These are phyloP conservation scores for Oenanthe melanoleuca DNA, from an alignment of 2,113 vertebrate genomes.

Conservation along the genomic window DNA sequence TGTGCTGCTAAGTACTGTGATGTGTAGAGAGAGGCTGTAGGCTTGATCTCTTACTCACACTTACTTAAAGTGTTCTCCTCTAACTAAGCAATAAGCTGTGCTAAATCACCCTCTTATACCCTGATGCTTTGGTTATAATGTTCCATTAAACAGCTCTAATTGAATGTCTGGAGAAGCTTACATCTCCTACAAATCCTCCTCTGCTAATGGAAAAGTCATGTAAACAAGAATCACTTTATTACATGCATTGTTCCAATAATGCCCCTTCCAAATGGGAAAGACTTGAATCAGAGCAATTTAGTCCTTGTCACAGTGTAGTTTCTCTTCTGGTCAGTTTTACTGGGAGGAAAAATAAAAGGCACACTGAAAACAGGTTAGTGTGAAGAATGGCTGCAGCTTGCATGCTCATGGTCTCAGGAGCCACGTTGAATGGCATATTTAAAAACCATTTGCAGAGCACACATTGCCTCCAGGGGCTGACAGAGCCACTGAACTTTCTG, in stretches of 20 bases:
- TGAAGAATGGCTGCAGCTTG: neutral
- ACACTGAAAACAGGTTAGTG: neutral
- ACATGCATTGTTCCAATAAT: neutral
- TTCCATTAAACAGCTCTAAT: constrained; percentile 52
- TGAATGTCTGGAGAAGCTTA: constrained; percentile 50
- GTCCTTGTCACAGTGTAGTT: neutral
- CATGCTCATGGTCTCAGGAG: neutral
- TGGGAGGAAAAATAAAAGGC: neutral
- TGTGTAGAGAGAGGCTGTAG: neutral
- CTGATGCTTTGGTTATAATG: constrained; percentile 28
- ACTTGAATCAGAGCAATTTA: constrained; percentile 36
- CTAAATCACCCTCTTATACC: constrained; percentile 44
- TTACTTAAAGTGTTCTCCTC: neutral
- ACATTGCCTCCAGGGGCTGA: rapidly evolving
- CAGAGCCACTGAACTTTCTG: neutral
- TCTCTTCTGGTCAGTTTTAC: constrained; percentile 3
- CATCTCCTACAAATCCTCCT: constrained; percentile 27
- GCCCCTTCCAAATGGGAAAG: neutral
- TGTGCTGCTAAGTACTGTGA: neutral
- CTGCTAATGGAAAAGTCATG: constrained; percentile 14
- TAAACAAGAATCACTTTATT: constrained; percentile 42
- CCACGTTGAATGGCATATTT: neutral
- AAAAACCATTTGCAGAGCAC: neutral
- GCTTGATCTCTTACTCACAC: neutral
- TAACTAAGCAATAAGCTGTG: neutral